Evolutionary conservation across 1,140 invertebrate species (phyloP).

Genomic region (Hycleus phaleratus): DNA sequence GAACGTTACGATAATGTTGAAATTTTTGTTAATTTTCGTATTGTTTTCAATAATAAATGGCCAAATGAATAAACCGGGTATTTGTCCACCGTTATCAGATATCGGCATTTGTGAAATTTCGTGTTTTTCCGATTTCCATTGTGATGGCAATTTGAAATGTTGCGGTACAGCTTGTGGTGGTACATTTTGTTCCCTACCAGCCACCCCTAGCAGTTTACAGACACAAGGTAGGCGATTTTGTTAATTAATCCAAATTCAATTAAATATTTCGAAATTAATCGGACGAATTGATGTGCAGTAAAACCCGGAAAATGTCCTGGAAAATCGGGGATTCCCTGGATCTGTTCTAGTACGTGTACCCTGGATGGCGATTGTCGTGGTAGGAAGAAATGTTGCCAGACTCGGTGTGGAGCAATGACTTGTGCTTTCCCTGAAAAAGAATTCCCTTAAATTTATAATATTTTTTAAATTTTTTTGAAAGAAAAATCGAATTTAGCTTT

Average conservation of each 20-base stretch:
- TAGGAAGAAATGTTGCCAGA: conserved; percentile 49
- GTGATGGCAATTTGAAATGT: conserved; percentile 13
- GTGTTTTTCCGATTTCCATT: conserved; percentile 15
- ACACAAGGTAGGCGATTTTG: not conserved
- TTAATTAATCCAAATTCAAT: too few relatives aligned
- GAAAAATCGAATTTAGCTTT: too few relatives aligned
- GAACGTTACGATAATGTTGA: too few relatives aligned
- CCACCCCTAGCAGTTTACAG: not conserved
- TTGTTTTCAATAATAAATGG: too few relatives aligned
- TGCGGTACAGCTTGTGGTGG: conserved; percentile 18
- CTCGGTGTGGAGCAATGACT: conserved; percentile 49
- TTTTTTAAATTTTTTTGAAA: too few relatives aligned
- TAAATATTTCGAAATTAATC: too few relatives aligned
- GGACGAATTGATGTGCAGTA: conserved; percentile 29
- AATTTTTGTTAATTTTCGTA: too few relatives aligned
- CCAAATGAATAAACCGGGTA: conserved; percentile 7
- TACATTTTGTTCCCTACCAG: conserved; percentile 9
- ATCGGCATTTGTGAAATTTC: conserved; percentile 5
- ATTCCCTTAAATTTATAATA: not conserved
- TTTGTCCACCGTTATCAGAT: conserved; percentile 8
- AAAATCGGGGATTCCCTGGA: conserved; percentile 47
- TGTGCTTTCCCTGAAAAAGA: conserved; percentile 43
- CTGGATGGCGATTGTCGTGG: conserved; percentile 49
- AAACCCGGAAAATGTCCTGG: conserved; percentile 49
- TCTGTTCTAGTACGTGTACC: conserved; percentile 50